These are phyloP conservation scores for Leistus spinibarbis DNA, from an alignment of 2,888 invertebrate genomes.

Conservation along the genomic window DNA sequence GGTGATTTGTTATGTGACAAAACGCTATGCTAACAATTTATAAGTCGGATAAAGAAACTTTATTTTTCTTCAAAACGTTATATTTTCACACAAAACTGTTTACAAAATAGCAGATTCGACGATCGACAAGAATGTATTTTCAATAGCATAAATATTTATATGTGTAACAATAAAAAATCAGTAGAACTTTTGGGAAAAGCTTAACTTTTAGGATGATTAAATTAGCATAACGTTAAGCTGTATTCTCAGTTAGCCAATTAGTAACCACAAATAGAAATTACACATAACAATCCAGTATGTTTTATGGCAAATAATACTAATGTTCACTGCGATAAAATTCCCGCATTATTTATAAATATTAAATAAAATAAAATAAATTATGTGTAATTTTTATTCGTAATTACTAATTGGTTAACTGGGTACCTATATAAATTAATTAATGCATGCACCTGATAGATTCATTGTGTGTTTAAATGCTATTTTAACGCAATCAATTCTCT, in stretches of 20 bases:
- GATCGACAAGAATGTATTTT: not conserved
- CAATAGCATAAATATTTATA: not conserved
- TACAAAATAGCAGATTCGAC: not conserved
- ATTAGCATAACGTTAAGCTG: too few species aligned
- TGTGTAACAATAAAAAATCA: not conserved
- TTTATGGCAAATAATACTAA: too few species aligned
- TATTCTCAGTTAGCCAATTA: too few species aligned
- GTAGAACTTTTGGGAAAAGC: not conserved
- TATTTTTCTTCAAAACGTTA: not conserved
- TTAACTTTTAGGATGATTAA: too few species aligned
- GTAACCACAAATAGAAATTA: too few species aligned
- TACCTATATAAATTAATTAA: not conserved
- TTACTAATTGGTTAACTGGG: too few species aligned
- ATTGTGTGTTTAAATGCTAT: not conserved
- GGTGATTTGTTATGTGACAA: slow-evolving; percentile 17
- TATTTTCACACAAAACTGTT: not conserved
- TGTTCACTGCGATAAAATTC: too few species aligned
- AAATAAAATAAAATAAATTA: too few species aligned
- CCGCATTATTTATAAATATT: too few species aligned
- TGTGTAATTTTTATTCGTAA: too few species aligned
- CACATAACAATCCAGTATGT: too few species aligned
- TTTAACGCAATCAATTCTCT: not conserved
- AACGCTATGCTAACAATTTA: not conserved
- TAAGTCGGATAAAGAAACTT: not conserved
- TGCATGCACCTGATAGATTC: not conserved